phyloP scores from a whole-genome alignment of 2,888 invertebrate species.

The Odontothrips loti region DNA sequence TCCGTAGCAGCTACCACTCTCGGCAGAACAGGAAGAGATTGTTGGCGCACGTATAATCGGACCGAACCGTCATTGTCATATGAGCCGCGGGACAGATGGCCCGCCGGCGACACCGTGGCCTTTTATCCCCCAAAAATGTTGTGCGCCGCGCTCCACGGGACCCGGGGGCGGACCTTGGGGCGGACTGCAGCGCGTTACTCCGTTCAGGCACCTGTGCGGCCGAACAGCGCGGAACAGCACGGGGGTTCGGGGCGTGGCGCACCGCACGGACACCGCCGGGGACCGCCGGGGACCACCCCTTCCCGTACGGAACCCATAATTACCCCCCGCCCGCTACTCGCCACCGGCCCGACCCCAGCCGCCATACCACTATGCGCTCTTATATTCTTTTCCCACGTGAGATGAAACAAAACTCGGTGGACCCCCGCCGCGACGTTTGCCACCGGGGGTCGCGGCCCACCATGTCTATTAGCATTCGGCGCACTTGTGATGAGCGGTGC shows the following conservation, averaged over 20 bases:
- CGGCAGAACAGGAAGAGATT: too few relatives aligned
- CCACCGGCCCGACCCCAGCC: neutral
- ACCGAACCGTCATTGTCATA: too few relatives aligned
- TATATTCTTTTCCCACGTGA: constrained; percentile 8
- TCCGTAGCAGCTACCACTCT: too few relatives aligned
- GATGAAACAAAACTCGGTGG: constrained; percentile 1
- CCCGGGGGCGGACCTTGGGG: too few relatives aligned
- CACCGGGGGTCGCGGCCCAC: neutral
- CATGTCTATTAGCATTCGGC: neutral
- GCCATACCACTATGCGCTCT: neutral
- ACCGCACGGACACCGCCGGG: neutral
- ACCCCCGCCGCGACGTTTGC: neutral
- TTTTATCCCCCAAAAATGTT: too few relatives aligned
- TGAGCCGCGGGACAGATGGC: too few relatives aligned
- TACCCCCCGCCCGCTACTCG: neutral
- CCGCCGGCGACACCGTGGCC: too few relatives aligned
- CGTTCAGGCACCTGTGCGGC: neutral
- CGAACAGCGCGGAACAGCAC: neutral
- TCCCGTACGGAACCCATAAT: constrained; percentile 10
- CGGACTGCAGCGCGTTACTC: too few relatives aligned
- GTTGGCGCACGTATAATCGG: too few relatives aligned
- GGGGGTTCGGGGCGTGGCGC: neutral
- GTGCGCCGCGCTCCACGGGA: too few relatives aligned
- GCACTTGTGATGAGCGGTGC: neutral
- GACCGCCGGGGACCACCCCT: neutral